Evolutionary conservation across 2,113 vertebrate genomes (phyloP).

Genomic region (Synchiropus splendidus): DNA sequence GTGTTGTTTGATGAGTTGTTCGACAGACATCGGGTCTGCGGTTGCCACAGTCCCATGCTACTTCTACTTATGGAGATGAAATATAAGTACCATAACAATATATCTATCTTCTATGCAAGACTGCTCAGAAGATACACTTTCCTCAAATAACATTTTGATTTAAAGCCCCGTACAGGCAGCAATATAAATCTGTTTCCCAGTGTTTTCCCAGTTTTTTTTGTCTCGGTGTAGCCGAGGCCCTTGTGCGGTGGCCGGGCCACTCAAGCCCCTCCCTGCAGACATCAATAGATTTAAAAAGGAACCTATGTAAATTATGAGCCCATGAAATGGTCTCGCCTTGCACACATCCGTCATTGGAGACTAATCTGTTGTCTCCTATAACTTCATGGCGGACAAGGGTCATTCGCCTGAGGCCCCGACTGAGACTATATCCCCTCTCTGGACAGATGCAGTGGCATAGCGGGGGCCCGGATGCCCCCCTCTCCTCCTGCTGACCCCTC

Average conservation of each 20-base stretch:
- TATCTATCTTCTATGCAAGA: too few relatives aligned
- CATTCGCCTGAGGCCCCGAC: constrained; percentile 57
- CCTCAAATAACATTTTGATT: too few relatives aligned
- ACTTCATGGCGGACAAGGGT: constrained; percentile 78
- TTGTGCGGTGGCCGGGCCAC: constrained; percentile 14
- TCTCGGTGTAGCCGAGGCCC: constrained; percentile 9
- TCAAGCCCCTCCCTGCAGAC: constrained; percentile 19
- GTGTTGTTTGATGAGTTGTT: too few relatives aligned
- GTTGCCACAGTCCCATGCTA: too few relatives aligned
- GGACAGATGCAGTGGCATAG: constrained; percentile 58
- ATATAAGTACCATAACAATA: too few relatives aligned
- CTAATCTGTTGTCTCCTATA: constrained; percentile 59
- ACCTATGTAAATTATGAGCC: constrained; percentile 35
- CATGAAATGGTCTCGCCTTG: constrained; percentile 30
- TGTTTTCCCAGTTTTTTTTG: too few relatives aligned
- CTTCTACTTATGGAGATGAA: too few relatives aligned
- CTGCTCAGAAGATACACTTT: too few relatives aligned
- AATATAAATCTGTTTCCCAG: too few relatives aligned
- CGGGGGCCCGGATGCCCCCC: constrained; percentile 57
- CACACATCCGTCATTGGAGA: constrained; percentile 56
- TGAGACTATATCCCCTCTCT: constrained; percentile 49
- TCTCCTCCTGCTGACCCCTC: constrained; percentile 66
- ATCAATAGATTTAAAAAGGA: constrained; percentile 22
- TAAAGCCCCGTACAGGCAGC: too few relatives aligned
- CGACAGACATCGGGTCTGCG: too few relatives aligned